phyloP scores from a whole-genome alignment of 1,140 invertebrate species.

The Tribolium madens region DNA sequence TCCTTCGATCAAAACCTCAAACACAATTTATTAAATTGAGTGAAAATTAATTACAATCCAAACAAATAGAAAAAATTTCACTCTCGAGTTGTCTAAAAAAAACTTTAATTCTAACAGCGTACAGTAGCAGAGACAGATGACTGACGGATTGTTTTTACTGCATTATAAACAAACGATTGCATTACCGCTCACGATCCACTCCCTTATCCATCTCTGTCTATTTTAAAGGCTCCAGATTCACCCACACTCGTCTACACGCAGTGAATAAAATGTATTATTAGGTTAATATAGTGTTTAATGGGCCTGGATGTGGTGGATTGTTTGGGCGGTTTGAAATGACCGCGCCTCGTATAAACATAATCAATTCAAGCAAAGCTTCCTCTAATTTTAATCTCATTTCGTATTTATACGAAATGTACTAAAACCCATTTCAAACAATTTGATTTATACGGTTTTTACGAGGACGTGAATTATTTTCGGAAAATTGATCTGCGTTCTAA shows the following conservation, averaged over 20 bases:
- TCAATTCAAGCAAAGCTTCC: neutral
- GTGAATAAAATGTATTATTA: slow-evolving; percentile 58
- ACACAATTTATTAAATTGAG: slow-evolving; percentile 1
- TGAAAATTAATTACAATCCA: neutral
- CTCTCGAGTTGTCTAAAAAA: neutral
- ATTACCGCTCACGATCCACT: slow-evolving; percentile 49
- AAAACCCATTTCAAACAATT: slow-evolving; percentile 35
- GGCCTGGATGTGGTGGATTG: slow-evolving; percentile 52
- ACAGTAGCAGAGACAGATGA: slow-evolving; percentile 62
- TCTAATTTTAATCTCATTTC: slow-evolving; percentile 34
- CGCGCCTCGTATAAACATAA: slow-evolving; percentile 44
- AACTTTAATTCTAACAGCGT: slow-evolving; percentile 40
- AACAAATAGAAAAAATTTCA: neutral
- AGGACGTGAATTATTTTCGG: slow-evolving; percentile 37
- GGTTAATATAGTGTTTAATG: slow-evolving; percentile 55
- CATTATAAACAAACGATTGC: slow-evolving; percentile 64
- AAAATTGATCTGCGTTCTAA: neutral
- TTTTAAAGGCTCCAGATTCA: slow-evolving; percentile 41
- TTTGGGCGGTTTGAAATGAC: slow-evolving; percentile 55
- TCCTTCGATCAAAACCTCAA: neutral
- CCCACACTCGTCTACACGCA: slow-evolving; percentile 27
- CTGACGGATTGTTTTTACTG: slow-evolving; percentile 65
- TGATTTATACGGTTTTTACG: slow-evolving; percentile 34
- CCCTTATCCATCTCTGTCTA: slow-evolving; percentile 42
- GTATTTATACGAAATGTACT: slow-evolving; percentile 20